phyloP scores from a whole-genome alignment of 2,113 vertebrate species.

The Cariama cristata region DNA sequence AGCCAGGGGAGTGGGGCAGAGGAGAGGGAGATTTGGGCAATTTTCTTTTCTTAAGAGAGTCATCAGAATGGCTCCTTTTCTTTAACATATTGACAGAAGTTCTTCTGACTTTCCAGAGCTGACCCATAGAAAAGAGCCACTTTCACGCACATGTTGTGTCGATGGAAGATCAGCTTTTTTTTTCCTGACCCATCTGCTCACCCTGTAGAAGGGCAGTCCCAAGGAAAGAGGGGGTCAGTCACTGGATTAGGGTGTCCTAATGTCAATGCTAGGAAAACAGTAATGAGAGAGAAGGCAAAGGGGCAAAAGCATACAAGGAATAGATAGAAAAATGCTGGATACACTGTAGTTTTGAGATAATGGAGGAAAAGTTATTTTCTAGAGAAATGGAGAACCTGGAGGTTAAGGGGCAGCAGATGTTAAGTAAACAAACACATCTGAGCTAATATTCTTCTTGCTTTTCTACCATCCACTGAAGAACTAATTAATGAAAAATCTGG shows the following conservation, averaged over 20 bases:
- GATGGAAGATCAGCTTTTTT: neutral
- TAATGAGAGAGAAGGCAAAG: neutral
- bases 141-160: neutral
- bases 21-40: neutral
- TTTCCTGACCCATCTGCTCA: neutral
- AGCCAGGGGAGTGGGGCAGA: neutral
- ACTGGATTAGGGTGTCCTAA: neutral
- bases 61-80: neutral
- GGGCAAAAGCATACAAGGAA: neutral
- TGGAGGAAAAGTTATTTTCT: neutral
- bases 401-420: conserved; percentile 16
- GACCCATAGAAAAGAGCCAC: neutral
- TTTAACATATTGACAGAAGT: neutral
- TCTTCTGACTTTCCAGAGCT: neutral
- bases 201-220: neutral
- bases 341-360: neutral
- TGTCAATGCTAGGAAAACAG: neutral
- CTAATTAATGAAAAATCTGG: conserved; percentile 47
- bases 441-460: neutral
- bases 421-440: conserved; percentile 23
- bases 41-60: neutral
- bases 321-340: neutral
- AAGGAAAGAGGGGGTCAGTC: neutral
- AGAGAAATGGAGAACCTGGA: neutral
- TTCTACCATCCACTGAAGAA: conserved; percentile 17